Percentiles rank a stretch among this genome's conserved stretches.
Conservation (phyloP, 2,797 vertebrate species). For the Mareca penelope region DNA sequence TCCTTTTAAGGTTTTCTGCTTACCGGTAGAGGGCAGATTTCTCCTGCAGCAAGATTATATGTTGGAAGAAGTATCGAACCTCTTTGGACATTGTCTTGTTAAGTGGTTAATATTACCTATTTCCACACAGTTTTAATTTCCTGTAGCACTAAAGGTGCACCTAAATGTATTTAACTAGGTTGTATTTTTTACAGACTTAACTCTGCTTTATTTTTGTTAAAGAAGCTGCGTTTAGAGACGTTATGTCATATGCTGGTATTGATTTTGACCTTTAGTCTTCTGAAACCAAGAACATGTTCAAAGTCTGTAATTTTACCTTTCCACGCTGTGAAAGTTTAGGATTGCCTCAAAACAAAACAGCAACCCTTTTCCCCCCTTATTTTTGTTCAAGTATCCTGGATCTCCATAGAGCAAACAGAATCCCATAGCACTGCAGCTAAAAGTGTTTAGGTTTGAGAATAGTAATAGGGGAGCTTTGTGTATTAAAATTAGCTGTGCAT, state of each 20-base stretch:
- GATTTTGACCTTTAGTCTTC: not conserved
- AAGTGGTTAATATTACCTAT: not conserved
- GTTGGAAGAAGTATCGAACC: not conserved
- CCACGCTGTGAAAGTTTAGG: not conserved
- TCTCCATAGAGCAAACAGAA: not conserved
- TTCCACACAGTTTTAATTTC: not conserved
- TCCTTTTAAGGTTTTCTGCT: not conserved
- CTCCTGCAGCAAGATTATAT: not conserved
- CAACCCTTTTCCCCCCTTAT: not conserved
- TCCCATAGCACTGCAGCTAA: not conserved
- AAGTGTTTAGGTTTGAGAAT: not conserved
- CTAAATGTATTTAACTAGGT: not conserved
- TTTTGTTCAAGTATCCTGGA: not conserved
- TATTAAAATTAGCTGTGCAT: not conserved
- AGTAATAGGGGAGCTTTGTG: not conserved
- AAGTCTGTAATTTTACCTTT: not conserved
- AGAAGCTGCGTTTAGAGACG: not conserved
- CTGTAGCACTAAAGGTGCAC: not conserved
- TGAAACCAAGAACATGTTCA: not conserved
- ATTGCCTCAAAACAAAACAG: not conserved
- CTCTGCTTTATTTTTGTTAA: not conserved
- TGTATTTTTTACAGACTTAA: not conserved
- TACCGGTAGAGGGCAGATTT: slow-evolving; percentile 47
- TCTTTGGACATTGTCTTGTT: not conserved
- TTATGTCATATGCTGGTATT: not conserved